Evolutionary conservation across 1,140 invertebrate genomes (phyloP).

Genomic region (Pinna nobilis): DNA sequence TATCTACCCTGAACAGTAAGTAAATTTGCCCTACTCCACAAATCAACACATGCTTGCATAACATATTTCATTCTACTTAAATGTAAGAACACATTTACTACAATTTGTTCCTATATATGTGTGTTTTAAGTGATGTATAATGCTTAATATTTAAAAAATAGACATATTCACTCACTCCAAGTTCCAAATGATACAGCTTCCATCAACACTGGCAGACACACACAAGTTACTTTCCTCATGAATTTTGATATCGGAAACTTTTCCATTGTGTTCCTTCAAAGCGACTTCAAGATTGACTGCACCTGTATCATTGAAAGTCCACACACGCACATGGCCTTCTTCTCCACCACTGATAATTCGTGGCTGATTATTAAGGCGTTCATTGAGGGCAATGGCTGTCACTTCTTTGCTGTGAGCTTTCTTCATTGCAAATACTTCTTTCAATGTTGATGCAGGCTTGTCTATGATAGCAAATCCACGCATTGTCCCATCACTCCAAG

Average conservation of each 20-base stretch:
- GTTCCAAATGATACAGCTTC: constrained; percentile 94
- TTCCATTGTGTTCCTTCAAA: constrained; percentile 92
- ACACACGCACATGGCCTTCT: constrained; percentile 82
- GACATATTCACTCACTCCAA: constrained; percentile 75
- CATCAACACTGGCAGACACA: constrained; percentile 90
- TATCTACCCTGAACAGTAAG: too few relatives aligned
- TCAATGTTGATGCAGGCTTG: constrained; percentile 34
- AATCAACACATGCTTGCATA: too few relatives aligned
- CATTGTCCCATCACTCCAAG: constrained; percentile 86
- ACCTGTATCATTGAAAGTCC: constrained; percentile 49
- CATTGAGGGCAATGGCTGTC: constrained; percentile 85
- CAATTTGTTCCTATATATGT: too few relatives aligned
- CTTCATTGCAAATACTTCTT: constrained; percentile 84
- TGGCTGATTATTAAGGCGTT: constrained; percentile 79
- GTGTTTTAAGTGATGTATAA: too few relatives aligned
- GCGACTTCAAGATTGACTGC: constrained; percentile 70
- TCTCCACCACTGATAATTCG: constrained; percentile 89
- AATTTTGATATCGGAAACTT: constrained; percentile 87
- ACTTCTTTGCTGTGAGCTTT: constrained; percentile 92
- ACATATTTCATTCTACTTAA: too few relatives aligned
- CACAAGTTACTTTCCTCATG: constrained; percentile 85
- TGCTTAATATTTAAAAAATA: too few relatives aligned
- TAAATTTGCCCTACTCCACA: too few relatives aligned
- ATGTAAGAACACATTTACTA: too few relatives aligned
- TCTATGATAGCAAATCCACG: constrained; percentile 71